Evolutionary conservation across 2,888 invertebrate genomes (phyloP), one percentile per base, ranked within the genome.

Genomic region (Habrosyne pyritoides): DNA sequence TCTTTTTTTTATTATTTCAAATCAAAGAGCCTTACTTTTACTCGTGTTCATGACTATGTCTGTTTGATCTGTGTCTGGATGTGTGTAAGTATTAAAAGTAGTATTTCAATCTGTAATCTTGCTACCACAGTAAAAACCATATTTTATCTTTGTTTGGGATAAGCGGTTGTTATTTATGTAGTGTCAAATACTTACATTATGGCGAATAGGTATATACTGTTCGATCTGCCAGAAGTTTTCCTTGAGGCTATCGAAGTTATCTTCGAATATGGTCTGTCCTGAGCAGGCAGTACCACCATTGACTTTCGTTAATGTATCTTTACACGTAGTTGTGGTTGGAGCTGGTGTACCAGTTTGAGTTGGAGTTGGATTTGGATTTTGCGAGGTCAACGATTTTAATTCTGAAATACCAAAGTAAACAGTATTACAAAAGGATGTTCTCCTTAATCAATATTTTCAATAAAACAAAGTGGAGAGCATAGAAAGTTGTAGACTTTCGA

Each of bases 201-300:
- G 75, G 51, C 86, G 84, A 28, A 85, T 78, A 8, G 94, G 93
- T 42, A 94, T 86, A 53, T 93, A 94, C 61, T 94, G 92, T 62
- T 95, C 94, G 2, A 93, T 83, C 51, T 84, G 85, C 95, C 95
- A 95, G 52, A 89, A 74, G 0, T 79, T 79, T n/a, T 81, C 82
- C 49, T 91, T 70, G 0, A 94, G 67, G 0, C 56, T 69, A 33
- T 93, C 84, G 69, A 96, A 96, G 55, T 91, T 83, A 53, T 96
- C 96, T 51, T 94, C 93, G 63, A 96, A 94, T 55, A 96, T 81
- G 0, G 93, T 77, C 58, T 93, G 83, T 0, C 93, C 93, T 10
- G 85, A 81, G 72, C 94, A 94, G 0, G 84, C 84, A 7, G 58
- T 61, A 5, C 83, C 79, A 0, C 84, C 85, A 0, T 86, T 85